Evolutionary conservation across 2,113 vertebrate genomes (phyloP).

Genomic region (Suncus etruscus): DNA sequence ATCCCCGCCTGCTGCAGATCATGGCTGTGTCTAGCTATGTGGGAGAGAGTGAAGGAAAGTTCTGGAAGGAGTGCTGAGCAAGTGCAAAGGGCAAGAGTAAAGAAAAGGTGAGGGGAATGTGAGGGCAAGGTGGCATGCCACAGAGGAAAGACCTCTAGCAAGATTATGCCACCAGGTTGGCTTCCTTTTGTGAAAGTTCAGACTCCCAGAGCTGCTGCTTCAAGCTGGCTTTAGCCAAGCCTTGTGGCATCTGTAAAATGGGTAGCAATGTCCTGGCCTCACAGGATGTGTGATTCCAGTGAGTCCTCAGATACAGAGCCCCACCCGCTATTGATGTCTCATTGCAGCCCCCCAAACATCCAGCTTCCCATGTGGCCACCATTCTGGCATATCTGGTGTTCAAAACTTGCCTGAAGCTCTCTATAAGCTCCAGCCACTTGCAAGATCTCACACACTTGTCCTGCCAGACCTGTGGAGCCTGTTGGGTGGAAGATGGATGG

Average conservation of each 20-base stretch:
- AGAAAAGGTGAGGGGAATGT: neutral
- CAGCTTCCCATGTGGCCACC: too few relatives aligned
- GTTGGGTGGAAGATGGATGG: constrained; percentile 56
- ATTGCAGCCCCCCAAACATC: neutral
- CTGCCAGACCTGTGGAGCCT: constrained; percentile 43
- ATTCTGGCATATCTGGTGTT: neutral
- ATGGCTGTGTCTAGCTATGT: neutral
- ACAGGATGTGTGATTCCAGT: too few relatives aligned
- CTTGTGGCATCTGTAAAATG: neutral
- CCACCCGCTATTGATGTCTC: neutral
- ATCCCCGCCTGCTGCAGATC: accelerated
- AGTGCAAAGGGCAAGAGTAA: neutral
- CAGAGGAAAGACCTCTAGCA: neutral
- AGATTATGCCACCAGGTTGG: neutral
- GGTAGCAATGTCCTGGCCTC: neutral
- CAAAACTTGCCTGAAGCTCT: too few relatives aligned
- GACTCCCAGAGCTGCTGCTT: neutral
- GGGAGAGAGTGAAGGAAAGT: neutral
- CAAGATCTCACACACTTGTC: neutral
- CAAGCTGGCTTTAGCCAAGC: neutral
- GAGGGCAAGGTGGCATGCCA: too few relatives aligned
- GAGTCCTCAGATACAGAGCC: too few relatives aligned
- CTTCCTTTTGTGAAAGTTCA: neutral
- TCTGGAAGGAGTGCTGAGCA: neutral
- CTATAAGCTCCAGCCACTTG: neutral